These are phyloP conservation scores for Stomatorhinus walkeri DNA, from an alignment of 2,797 vertebrate species.

Conservation along the genomic window DNA sequence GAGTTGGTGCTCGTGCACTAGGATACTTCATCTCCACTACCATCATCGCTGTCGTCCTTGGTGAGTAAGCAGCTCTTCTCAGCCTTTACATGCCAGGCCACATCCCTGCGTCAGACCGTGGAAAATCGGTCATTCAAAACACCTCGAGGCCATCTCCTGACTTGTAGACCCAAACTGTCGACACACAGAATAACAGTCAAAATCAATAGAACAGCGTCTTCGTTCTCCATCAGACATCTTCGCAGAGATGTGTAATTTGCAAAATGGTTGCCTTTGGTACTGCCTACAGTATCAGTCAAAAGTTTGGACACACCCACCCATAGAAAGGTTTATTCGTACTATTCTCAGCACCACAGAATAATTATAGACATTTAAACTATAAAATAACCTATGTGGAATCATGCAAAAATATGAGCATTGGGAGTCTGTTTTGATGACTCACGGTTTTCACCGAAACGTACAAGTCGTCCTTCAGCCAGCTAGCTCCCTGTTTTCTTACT, in stretches of 20 bases:
- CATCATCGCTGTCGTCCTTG: conserved; percentile 13
- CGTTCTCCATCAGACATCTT: background rate
- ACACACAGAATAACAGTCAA: background rate
- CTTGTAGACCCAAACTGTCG: background rate
- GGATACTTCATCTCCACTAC: conserved; percentile 26
- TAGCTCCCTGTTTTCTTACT: background rate
- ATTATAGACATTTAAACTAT: background rate
- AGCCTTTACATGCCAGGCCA: background rate
- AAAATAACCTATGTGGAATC: background rate
- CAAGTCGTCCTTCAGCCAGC: background rate
- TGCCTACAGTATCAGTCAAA: background rate
- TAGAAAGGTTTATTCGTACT: background rate
- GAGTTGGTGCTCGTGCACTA: conserved; percentile 27
- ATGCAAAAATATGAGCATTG: background rate
- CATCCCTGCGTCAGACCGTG: background rate
- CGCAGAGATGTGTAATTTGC: background rate
- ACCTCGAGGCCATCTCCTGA: background rate
- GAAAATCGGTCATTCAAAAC: background rate
- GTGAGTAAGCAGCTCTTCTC: background rate
- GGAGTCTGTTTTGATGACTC: background rate
- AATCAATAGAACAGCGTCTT: background rate
- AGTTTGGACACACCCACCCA: background rate
- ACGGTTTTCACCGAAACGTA: background rate
- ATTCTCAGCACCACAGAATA: background rate
- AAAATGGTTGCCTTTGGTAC: background rate